Percentiles rank a stretch among this genome's conserved stretches.
phyloP scores from a whole-genome alignment of 2,113 vertebrate genomes.

The Malurus alboscapulatus region DNA sequence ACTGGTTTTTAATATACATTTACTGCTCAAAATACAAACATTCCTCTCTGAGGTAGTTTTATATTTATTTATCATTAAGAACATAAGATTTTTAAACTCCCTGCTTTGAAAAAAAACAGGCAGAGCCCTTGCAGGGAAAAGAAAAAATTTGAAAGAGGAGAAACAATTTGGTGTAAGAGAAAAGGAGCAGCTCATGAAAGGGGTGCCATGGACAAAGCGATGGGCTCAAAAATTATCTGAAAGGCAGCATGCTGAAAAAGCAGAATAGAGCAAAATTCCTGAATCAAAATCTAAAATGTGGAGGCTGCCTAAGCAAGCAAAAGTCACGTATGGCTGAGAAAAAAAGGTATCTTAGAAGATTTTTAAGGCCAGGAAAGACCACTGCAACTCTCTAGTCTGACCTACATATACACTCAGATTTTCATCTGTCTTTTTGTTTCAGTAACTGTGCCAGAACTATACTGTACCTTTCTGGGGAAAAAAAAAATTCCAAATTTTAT shows the following conservation, averaged over 20 bases:
- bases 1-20: neutral
- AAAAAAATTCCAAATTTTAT: neutral
- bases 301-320: neutral
- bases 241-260: neutral
- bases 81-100: neutral
- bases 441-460: neutral
- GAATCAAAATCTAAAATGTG: neutral
- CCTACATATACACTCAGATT: neutral
- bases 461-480: neutral
- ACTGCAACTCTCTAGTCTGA: neutral
- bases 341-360: neutral
- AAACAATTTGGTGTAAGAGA: neutral
- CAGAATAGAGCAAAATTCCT: neutral
- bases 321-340: neutral
- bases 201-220: neutral
- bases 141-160: neutral
- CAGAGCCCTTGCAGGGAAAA: neutral
- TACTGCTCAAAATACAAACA: neutral
- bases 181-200: neutral
- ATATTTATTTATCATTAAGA: neutral
- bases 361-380: slow-evolving; percentile 32
- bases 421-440: neutral
- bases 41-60: neutral
- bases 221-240: slow-evolving; percentile 6
- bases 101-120: neutral